Conservation (phyloP, 2,797 vertebrate genomes). For the Alectoris magna region DNA sequence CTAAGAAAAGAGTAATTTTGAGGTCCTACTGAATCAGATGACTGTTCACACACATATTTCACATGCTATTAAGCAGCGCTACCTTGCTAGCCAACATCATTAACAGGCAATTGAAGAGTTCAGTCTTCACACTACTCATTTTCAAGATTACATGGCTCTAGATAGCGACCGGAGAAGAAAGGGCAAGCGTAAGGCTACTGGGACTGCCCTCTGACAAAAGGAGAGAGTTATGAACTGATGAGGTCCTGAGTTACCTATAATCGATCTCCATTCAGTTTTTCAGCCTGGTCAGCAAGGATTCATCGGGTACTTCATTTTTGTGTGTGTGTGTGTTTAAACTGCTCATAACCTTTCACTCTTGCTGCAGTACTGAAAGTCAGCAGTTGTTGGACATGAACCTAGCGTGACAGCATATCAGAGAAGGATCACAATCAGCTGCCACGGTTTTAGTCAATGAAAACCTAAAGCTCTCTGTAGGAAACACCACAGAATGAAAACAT, state of each 20-base stretch:
- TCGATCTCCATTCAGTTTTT: neutral
- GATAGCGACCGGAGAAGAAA: neutral
- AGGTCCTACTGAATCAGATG: rapidly evolving
- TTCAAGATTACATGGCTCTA: neutral
- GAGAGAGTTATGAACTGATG: neutral
- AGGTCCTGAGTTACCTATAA: neutral
- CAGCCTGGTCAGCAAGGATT: neutral
- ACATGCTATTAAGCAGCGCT: neutral
- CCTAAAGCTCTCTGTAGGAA: neutral
- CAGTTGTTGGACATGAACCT: rapidly evolving
- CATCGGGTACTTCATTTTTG: neutral
- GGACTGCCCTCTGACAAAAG: neutral
- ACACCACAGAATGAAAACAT: neutral
- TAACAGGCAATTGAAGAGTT: neutral
- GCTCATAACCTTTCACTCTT: neutral
- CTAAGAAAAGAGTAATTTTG: neutral
- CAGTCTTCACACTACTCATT: neutral
- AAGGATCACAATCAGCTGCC: neutral
- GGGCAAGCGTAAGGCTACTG: neutral
- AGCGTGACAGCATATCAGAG: neutral
- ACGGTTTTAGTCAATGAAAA: neutral
- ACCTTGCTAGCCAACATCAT: neutral
- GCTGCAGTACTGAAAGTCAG: neutral
- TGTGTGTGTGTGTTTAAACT: neutral
- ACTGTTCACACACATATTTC: neutral